Percentiles rank a stretch among this genome's conserved stretches.
Conservation (phyloP, 2,113 vertebrate species). For the Leiothrix lutea region DNA sequence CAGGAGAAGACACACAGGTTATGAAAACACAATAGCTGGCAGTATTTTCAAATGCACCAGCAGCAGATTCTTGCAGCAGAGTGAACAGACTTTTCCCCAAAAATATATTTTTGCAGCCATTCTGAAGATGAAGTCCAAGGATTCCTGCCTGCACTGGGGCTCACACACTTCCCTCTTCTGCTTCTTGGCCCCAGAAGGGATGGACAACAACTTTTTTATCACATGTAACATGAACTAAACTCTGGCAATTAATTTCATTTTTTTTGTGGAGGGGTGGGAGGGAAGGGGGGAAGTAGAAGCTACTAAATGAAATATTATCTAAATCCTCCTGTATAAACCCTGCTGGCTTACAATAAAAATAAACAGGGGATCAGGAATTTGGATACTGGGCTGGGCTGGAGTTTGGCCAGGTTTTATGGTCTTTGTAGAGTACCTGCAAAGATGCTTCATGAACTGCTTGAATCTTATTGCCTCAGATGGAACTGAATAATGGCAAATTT, state of each 20-base stretch:
- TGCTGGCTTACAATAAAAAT: neutral
- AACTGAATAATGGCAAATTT: neutral
- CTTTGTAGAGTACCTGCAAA: neutral
- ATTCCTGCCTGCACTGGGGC: neutral
- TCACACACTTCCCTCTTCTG: neutral
- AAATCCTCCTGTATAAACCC: neutral
- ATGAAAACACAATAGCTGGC: neutral
- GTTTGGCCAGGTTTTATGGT: neutral
- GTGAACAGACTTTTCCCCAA: neutral
- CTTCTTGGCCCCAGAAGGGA: neutral
- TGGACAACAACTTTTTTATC: neutral
- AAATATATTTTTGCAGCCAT: neutral
- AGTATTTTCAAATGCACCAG: neutral
- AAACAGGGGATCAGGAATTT: neutral
- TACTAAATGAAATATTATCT: neutral
- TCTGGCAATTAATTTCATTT: rapidly evolving
- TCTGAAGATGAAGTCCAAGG: neutral
- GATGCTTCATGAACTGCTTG: neutral
- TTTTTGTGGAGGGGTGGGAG: too few species aligned
- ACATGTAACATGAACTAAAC: neutral
- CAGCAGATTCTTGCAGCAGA: neutral
- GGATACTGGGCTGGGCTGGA: neutral
- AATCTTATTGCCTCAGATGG: neutral
- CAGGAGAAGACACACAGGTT: neutral
- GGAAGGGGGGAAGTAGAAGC: too few species aligned